These are phyloP conservation scores for Ferdinandea cuprea DNA, from an alignment of 2,888 invertebrate species.

Conservation along the genomic window DNA sequence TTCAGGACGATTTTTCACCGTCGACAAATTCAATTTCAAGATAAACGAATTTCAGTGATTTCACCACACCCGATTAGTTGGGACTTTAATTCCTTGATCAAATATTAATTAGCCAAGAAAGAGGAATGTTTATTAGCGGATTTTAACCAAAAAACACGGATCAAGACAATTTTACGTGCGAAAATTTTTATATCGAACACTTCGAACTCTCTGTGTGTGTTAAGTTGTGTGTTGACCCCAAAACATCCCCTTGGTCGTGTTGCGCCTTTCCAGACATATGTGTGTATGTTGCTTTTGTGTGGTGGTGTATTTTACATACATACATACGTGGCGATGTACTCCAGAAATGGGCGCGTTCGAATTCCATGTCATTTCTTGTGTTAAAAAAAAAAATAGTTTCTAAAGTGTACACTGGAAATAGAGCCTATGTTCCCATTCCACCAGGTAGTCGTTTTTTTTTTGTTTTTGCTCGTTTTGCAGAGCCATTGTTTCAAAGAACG, in stretches of 20 bases:
- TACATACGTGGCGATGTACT: constrained; percentile 1
- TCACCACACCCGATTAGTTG: constrained; percentile 49
- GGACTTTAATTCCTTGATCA: constrained; percentile 8
- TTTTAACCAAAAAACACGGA: constrained; percentile 47
- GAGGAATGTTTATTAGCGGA: constrained; percentile 25
- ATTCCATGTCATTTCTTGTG: constrained; percentile 49
- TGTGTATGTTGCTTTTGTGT: constrained; percentile 22
- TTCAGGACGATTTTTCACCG: constrained; percentile 39
- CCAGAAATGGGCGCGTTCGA: constrained; percentile 41
- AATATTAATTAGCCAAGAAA: constrained; percentile 38
- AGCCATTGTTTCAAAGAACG: neutral
- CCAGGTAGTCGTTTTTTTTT: neutral
- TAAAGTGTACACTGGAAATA: neutral
- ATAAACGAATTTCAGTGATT: constrained; percentile 44
- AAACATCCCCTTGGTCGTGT: neutral
- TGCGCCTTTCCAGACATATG: neutral
- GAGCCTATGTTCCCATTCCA: constrained; percentile 23
- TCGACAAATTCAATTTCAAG: constrained; percentile 25
- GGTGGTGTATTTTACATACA: constrained; percentile 25
- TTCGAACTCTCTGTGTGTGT: constrained; percentile 60
- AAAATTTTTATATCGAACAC: constrained; percentile 62
- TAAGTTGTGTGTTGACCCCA: constrained; percentile 11
- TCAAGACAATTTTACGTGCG: constrained; percentile 59
- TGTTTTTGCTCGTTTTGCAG: neutral
- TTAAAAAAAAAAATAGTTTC: neutral